Base-by-base conservation (phyloP, 2,113 vertebrate species). In the Scolopax mira region DNA sequence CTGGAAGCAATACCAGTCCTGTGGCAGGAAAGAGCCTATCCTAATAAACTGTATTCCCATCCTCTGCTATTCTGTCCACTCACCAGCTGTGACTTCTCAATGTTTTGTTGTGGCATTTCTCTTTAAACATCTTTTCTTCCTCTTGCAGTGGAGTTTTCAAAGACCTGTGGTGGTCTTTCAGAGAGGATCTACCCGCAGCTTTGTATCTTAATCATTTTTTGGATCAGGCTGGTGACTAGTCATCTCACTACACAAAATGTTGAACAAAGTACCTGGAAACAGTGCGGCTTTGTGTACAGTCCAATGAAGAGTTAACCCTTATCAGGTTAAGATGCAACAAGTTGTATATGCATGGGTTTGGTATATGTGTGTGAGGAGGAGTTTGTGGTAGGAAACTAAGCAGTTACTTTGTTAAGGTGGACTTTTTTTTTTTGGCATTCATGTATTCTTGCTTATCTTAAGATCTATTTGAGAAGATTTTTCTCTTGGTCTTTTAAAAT, bases 311-410 rank as follows among this genome's bases (percentile, higher is more conserved):
- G 82, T 60, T 94, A 77, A 88, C 51, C 37, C 30, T 70, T 54
- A 41, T 61, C 41, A 3, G 21, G 69, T 89, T 96, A 86, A 92
- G 75, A 80, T 3, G 42, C 74, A 83, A 39, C 35, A 81, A 44
- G 57, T 49, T 89, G 51, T 31, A 10, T 79, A 17, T 90, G 66
- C 3, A 65, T 95, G 72, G 79, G 86, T 74, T 93, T 87, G 62
- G 23, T 58, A 78, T 67, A 49, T 54, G 64, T 61, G 55, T 64
- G 79, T 65, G 64, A 77, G 78, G 77, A 79, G 61, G 83, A 94
- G 69, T 88, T 94, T 95, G 89, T 89, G 92, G 94, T 84, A 92
- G 97, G 93, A 94, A 97, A 95, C 58, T 10, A 61, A 91, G 83
- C 57, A 71, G 74, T 85, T 88, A 49, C 54, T 65, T 35, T 4